A percentile compares a stretch with the other conserved stretches of the same genome.
These are phyloP conservation scores for Portunus trituberculatus DNA, from an alignment of 1,140 invertebrate species.

Conservation along the genomic window DNA sequence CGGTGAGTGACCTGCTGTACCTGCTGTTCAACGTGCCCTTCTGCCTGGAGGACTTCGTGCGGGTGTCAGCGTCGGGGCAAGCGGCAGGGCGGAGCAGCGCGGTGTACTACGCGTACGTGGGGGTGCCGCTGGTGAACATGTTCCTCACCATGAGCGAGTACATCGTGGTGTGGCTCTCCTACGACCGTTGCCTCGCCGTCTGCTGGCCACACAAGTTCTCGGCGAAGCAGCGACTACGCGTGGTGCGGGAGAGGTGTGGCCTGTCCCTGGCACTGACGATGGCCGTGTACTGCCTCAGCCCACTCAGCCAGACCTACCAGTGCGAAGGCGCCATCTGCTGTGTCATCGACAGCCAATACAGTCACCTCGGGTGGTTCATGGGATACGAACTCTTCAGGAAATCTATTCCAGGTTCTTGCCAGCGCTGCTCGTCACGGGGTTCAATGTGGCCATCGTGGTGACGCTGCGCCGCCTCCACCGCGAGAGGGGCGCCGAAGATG, in stretches of 20 bases:
- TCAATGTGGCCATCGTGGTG: slow-evolving; percentile 76
- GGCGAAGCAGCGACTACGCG: slow-evolving; percentile 77
- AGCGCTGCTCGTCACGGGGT: slow-evolving; percentile 72
- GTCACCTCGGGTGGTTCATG: slow-evolving; percentile 66
- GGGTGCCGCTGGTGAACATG: slow-evolving; percentile 79
- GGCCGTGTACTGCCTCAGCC: slow-evolving; percentile 73
- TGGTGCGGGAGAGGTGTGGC: slow-evolving; percentile 72
- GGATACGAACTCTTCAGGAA: slow-evolving; percentile 76
- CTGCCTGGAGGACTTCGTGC: slow-evolving; percentile 77
- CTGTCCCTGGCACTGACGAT: slow-evolving; percentile 69
- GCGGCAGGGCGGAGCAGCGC: slow-evolving; percentile 72
- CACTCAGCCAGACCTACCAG: slow-evolving; percentile 72
- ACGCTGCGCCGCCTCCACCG: slow-evolving; percentile 70
- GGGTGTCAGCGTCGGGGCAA: slow-evolving; percentile 62
- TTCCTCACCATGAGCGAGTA: slow-evolving; percentile 79
- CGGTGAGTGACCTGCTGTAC: slow-evolving; percentile 79
- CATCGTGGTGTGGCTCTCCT: slow-evolving; percentile 79
- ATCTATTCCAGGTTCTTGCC: slow-evolving; percentile 77
- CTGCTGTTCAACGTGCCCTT: slow-evolving; percentile 79
- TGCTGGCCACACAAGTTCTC: slow-evolving; percentile 79
- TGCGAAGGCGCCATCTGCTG: slow-evolving; percentile 69
- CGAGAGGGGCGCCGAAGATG: slow-evolving; percentile 54
- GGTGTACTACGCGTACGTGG: slow-evolving; percentile 79
- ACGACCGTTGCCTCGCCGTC: slow-evolving; percentile 79
- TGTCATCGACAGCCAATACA: slow-evolving; percentile 68